Percentiles rank a stretch among this genome's conserved stretches.
Conservation (phyloP, 2,888 invertebrate genomes). For the Tetragonula carbonaria region DNA sequence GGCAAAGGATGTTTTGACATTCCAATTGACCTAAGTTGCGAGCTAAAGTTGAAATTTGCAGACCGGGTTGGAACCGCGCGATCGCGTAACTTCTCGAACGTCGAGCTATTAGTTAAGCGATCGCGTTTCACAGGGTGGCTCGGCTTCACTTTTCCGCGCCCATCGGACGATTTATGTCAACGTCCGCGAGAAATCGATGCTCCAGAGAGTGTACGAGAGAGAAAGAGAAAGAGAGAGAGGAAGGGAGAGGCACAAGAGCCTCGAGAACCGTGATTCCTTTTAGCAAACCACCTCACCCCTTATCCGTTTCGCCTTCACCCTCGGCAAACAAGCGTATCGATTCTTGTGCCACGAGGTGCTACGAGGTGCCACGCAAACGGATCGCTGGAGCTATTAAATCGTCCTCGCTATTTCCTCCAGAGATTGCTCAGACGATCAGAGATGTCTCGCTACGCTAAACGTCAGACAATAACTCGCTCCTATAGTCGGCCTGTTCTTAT, state of each 20-base stretch:
- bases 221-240: too few relatives aligned
- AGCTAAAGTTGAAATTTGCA: conserved; percentile 30
- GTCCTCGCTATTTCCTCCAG: conserved; percentile 9
- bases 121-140: conserved; percentile 33
- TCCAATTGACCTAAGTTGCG: background rate
- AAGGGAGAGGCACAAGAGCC: background rate
- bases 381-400: conserved; percentile 39
- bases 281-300: background rate
- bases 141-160: conserved; percentile 33
- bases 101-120: conserved; percentile 19
- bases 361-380: conserved; percentile 26
- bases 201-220: background rate
- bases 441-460: conserved; percentile 13
- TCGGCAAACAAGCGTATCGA: conserved; percentile 51
- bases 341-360: conserved; percentile 18
- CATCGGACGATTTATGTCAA: conserved; percentile 46
- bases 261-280: conserved; percentile 19
- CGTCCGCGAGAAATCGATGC: conserved; percentile 49
- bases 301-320: conserved; percentile 1
- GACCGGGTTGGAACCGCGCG: conserved; percentile 17
- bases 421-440: conserved; percentile 21
- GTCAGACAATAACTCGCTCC: conserved; percentile 15
- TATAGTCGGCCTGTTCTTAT: background rate
- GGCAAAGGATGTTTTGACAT: conserved; percentile 50
- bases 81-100: conserved; percentile 39